A percentile compares a stretch with the other conserved stretches of the same genome.
Evolutionary conservation across 2,888 invertebrate species (phyloP).

Genomic region (Listrodromus nycthemerus): DNA sequence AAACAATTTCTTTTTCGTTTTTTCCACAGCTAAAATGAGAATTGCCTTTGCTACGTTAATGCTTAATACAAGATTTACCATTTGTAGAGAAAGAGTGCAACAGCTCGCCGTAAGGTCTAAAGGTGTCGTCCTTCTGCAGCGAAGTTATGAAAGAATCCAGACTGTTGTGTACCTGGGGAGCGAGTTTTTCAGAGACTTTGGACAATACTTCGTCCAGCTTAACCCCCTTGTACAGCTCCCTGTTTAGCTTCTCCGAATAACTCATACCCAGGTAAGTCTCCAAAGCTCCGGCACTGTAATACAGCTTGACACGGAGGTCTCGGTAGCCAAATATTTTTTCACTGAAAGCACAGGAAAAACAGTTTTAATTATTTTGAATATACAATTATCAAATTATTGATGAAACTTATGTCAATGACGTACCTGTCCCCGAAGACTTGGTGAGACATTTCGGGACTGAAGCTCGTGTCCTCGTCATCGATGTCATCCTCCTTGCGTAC

Average conservation of each 20-base stretch:
- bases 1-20: too few relatives aligned
- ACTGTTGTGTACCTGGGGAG: constrained; percentile 90
- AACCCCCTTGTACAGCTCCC: constrained; percentile 86
- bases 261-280: constrained; percentile 92
- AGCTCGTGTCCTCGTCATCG: constrained; percentile 88
- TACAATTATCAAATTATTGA: not conserved
- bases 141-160: constrained; percentile 90
- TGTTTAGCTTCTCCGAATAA: constrained; percentile 89
- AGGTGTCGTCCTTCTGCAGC: constrained; percentile 90
- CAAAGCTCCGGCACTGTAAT: constrained; percentile 92
- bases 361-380: not conserved
- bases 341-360: constrained; percentile 81
- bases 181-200: constrained; percentile 89
- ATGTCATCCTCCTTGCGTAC: constrained; percentile 89
- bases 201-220: constrained; percentile 92
- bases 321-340: constrained; percentile 98
- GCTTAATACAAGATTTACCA: constrained; percentile 76
- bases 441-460: constrained; percentile 95
- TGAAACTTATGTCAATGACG: not conserved
- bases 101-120: constrained; percentile 91
- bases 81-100: constrained; percentile 87
- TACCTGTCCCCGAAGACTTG: constrained; percentile 95
- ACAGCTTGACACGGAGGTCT: constrained; percentile 91
- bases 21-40: too few relatives aligned
- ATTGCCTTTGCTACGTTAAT: not conserved